phyloP scores from a whole-genome alignment of 2,797 vertebrate species.

The Pelochelys cantorii region DNA sequence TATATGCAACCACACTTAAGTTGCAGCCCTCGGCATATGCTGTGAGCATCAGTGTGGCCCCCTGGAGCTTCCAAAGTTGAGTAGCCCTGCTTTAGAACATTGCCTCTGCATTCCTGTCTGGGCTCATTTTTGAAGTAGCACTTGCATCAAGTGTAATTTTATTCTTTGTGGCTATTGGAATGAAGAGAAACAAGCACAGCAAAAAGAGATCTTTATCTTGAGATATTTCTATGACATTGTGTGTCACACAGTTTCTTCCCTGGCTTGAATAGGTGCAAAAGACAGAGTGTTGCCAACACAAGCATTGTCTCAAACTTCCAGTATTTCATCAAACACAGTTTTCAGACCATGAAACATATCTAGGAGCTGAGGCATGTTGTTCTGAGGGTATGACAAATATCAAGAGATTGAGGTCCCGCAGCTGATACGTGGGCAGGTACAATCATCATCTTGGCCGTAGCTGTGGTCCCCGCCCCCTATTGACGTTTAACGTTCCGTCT shows the following conservation, averaged over 20 bases:
- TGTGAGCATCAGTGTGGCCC: too few species aligned
- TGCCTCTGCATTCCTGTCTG: background rate
- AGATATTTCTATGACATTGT: conserved; percentile 4
- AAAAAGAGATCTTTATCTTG: conserved; percentile 38
- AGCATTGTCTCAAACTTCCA: conserved; percentile 51
- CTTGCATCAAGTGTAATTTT: conserved; percentile 18
- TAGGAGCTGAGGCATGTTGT: conserved; percentile 22
- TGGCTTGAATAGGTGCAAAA: background rate
- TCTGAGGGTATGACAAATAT: conserved; percentile 18
- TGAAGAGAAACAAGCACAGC: conserved; percentile 30
- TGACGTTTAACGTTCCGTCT: background rate
- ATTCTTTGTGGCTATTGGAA: conserved; percentile 27
- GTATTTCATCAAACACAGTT: conserved; percentile 42
- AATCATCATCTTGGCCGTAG: background rate
- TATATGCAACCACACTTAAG: too few species aligned
- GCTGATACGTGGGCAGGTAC: background rate
- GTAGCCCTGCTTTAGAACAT: background rate
- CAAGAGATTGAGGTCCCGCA: background rate
- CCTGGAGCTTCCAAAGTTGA: too few species aligned
- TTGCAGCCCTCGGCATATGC: too few species aligned
- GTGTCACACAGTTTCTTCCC: background rate
- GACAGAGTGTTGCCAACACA: conserved; percentile 49
- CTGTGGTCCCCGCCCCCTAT: conserved; percentile 5
- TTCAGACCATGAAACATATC: conserved; percentile 28
- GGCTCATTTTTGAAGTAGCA: background rate